Conservation (phyloP, 2,797 vertebrate species). For the Pangasius djambal region DNA sequence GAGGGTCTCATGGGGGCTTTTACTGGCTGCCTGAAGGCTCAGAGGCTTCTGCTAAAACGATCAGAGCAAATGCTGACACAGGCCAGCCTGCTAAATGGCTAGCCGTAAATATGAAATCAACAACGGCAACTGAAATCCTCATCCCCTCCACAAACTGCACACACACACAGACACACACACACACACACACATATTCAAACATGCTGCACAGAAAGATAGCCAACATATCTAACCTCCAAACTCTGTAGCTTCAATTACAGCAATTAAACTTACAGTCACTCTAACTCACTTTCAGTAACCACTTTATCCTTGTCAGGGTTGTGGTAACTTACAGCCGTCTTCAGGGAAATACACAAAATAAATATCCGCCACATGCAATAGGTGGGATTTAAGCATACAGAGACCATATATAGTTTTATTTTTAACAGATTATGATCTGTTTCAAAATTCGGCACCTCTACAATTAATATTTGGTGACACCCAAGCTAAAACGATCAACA, state of each 20-base stretch:
- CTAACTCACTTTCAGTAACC: constrained; percentile 9
- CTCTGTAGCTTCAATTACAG: not conserved
- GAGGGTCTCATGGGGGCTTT: constrained; percentile 37
- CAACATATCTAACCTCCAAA: not conserved
- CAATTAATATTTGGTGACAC: not conserved
- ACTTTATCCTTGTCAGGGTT: constrained; percentile 4
- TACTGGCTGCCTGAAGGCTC: constrained; percentile 26
- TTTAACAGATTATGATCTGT: not conserved
- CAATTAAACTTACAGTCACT: constrained; percentile 14
- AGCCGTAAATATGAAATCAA: constrained; percentile 40
- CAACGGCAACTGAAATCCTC: not conserved
- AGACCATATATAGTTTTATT: not conserved
- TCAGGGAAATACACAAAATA: not conserved
- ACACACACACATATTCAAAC: not conserved
- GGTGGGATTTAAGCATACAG: not conserved
- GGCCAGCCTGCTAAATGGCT: constrained; percentile 31
- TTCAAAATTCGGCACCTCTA: not conserved
- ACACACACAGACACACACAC: constrained; percentile 24
- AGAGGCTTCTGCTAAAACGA: constrained; percentile 51
- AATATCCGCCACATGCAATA: not conserved
- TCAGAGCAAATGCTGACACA: constrained; percentile 43
- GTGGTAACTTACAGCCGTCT: not conserved
- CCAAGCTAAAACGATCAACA: not conserved
- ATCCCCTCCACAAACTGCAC: not conserved
- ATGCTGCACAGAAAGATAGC: not conserved